Evolutionary conservation across 1,140 invertebrate species (phyloP), one percentile per base, ranked within the genome.

Genomic region (Elysia chlorotica): DNA sequence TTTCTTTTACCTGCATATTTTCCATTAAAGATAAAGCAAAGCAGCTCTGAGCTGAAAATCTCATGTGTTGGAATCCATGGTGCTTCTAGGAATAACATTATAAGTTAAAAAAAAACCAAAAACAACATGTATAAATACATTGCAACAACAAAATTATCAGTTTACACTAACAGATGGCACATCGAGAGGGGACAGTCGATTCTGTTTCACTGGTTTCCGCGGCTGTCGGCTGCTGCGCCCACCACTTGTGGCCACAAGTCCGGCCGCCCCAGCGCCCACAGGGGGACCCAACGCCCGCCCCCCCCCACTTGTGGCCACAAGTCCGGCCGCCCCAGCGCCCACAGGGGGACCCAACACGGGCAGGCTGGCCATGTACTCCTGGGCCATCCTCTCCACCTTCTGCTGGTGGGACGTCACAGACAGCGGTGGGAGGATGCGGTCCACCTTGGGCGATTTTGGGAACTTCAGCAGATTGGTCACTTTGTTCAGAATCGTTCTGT

Each of bases 381-480:
- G 79, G 31, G 77, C 77, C 74, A 83, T 38, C 66, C 78, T 80
- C 38, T 85, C 83, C 10, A 75, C 80, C 59, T 79, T 79, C 35
- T 78, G 70, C 25, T 76, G 70, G 61, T 77, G 76, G 6, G 76
- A 76, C 2, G 81, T 82, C 10, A 86, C 61, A 53, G 82, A 81
- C n/a, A 84, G 66, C 10, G 85, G 85, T n/a, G 82, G 82, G 17
- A 83, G 75, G 67, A 86, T 84, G 57, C 81, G 79, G 56, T 83
- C 81, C 41, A 85, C 73, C 74, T 85, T 85, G 5, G 84, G 82
- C 69, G 82, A 84, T 54, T 85, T 82, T 2, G 85, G 84, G 71
- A 83, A 86, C 73, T 84, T 83, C 31, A 86, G 75, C 33, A 86
- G 62, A 53, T 78, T 85, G 17, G 77, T 71, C 33, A 86, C 80